A percentile compares a stretch with the other conserved stretches of the same genome.
phyloP scores from a whole-genome alignment of 2,113 vertebrate genomes.

The Paedocypris sp. region DNA sequence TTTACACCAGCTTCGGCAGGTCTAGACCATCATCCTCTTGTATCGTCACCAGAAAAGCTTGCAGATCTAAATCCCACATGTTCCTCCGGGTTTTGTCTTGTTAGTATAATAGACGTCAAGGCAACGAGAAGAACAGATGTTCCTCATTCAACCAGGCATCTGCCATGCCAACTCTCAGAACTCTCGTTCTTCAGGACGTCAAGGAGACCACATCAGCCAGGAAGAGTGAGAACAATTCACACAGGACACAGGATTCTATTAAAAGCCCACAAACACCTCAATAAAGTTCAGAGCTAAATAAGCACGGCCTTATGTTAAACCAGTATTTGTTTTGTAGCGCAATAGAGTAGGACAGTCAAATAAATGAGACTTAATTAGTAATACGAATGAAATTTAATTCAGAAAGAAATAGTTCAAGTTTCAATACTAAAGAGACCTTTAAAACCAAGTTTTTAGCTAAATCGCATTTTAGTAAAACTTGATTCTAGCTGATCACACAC shows the following conservation, averaged over 20 bases:
- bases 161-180: not conserved
- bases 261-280: not conserved
- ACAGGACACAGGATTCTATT: slow-evolving; percentile 28
- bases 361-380: too few relatives aligned
- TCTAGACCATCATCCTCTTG: slow-evolving; percentile 31
- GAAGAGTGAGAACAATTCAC: slow-evolving; percentile 25
- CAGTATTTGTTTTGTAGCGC: not conserved
- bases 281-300: not conserved
- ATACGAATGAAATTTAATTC: too few relatives aligned
- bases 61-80: slow-evolving; percentile 37
- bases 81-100: slow-evolving; percentile 49
- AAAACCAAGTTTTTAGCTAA: too few relatives aligned
- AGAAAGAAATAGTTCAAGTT: too few relatives aligned
- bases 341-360: too few relatives aligned
- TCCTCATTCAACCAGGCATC: slow-evolving; percentile 27
- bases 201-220: slow-evolving; percentile 19
- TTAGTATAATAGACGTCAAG: slow-evolving; percentile 33
- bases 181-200: not conserved
- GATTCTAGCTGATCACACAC: too few relatives aligned
- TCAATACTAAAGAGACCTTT: too few relatives aligned
- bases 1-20: not conserved
- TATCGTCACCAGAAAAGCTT: slow-evolving; percentile 35
- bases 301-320: slow-evolving; percentile 1
- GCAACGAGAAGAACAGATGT: slow-evolving; percentile 60
- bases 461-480: too few relatives aligned